Evolutionary conservation across 2,888 invertebrate genomes (phyloP).

Genomic region (Scelioninae gen. 1): DNA sequence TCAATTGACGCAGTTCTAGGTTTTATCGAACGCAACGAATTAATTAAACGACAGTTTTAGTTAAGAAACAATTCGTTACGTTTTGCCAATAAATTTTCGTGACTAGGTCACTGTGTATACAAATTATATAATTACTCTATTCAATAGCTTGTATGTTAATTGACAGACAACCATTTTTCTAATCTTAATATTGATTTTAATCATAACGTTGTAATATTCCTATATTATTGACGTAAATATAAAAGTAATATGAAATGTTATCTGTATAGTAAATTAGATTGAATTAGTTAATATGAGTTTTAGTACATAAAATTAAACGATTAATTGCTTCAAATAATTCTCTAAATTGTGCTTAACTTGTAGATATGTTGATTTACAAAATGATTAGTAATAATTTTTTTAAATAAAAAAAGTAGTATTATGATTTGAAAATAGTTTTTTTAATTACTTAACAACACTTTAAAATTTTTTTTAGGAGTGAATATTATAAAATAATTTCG

Average conservation of each 20-base stretch:
- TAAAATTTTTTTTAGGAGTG: too few species aligned
- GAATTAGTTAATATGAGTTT: too few species aligned
- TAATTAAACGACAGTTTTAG: conserved; percentile 11
- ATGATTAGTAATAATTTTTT: too few species aligned
- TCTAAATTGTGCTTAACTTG: too few species aligned
- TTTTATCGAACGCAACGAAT: conserved; percentile 1
- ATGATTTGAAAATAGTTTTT: too few species aligned
- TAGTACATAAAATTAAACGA: too few species aligned
- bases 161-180: not conserved
- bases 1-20: conserved; percentile 11
- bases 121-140: conserved; percentile 3
- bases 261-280: conserved; percentile 22
- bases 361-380: too few species aligned
- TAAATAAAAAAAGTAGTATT: too few species aligned
- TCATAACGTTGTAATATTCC: not conserved
- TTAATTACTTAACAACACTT: too few species aligned
- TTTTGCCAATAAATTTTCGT: not conserved
- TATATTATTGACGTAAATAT: conserved; percentile 9
- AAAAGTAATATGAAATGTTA: conserved; percentile 23
- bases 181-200: not conserved
- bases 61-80: too few species aligned
- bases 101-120: not conserved
- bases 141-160: not conserved
- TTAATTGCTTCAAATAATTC: too few species aligned
- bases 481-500: not conserved